Base-by-base conservation (phyloP, 2,797 vertebrate genomes). In the Carapus acus region DNA sequence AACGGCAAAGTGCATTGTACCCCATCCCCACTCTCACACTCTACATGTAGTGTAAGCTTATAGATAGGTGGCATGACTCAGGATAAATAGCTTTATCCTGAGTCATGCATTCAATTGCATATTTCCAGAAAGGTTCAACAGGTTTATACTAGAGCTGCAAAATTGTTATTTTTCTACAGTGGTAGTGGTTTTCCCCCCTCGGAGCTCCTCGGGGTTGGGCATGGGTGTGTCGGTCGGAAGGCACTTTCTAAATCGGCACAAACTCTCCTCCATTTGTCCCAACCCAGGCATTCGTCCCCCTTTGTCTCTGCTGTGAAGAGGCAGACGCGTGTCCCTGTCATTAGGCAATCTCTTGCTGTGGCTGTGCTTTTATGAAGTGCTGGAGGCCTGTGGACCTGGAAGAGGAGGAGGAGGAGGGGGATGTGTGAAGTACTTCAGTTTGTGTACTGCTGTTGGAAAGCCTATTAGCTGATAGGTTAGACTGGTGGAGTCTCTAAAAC, bases 371-470 rank as follows among this genome's bases (percentile, higher is more conserved):
- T 65, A 58, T 2, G 23, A 65, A 48, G 58, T 41, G 47, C 54
- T 3, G 38, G 47, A 49, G 57, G 76, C 62, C 73, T 42, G 15
- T 8, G 7, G 49, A 55, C 60, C 49, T 6, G 39, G 29, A 62
- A 43, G 19, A 21, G 43, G 37, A 41, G 60, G 43, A 51, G 56
- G 62, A 43, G 19, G 23, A 45, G 37, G 41, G 60, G 43, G 54
- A 58, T 21, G 12, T 1, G 22, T 44, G 8, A 55, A 17, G 17
- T 43, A 24, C 23, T 61, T 5, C 60, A 52, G 31, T 39, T 48
- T 34, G 23, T 22, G 21, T 53, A 29, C 54, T 39, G 34, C 42
- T 43, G 24, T 19, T 40, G 31, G 33, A 54, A 34, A n/a, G 31
- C 17, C 13, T 36, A 46, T 16, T 24, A 12, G 17, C 41, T 54